Evolutionary conservation across 2,113 vertebrate genomes (phyloP).

Genomic region (Puffinus mauretanicus): DNA sequence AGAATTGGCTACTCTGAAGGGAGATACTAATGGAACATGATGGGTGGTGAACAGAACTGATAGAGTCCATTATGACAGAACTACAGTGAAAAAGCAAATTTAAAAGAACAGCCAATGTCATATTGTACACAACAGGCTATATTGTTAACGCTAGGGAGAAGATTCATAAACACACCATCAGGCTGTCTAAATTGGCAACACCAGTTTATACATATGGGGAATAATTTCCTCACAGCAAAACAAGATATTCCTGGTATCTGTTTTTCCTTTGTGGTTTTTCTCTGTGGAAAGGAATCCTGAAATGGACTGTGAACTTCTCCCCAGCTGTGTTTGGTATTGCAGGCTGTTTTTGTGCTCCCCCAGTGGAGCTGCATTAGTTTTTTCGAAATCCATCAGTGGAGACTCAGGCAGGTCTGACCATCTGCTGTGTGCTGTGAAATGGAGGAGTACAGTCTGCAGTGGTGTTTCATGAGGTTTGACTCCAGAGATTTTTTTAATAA

Average conservation of each 20-base stretch:
- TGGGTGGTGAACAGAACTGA: neutral
- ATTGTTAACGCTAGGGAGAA: neutral
- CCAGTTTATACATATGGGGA: neutral
- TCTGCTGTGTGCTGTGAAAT: neutral
- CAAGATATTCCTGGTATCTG: neutral
- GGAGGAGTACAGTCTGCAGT: neutral
- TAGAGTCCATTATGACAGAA: neutral
- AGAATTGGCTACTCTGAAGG: neutral
- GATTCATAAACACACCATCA: neutral
- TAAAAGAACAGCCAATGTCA: neutral
- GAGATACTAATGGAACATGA: neutral
- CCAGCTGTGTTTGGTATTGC: neutral
- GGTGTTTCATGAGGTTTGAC: neutral
- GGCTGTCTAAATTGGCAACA: neutral
- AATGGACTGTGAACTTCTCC: neutral
- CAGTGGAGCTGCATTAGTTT: neutral
- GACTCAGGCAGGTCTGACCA: neutral
- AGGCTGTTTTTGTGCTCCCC: neutral
- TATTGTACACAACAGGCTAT: neutral
- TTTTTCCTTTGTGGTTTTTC: neutral
- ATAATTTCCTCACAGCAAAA: neutral
- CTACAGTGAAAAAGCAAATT: neutral
- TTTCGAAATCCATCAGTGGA: neutral
- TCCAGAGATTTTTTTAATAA: neutral
- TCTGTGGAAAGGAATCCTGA: neutral